phyloP scores from a whole-genome alignment of 2,113 vertebrate genomes.

The Catharus minimus region DNA sequence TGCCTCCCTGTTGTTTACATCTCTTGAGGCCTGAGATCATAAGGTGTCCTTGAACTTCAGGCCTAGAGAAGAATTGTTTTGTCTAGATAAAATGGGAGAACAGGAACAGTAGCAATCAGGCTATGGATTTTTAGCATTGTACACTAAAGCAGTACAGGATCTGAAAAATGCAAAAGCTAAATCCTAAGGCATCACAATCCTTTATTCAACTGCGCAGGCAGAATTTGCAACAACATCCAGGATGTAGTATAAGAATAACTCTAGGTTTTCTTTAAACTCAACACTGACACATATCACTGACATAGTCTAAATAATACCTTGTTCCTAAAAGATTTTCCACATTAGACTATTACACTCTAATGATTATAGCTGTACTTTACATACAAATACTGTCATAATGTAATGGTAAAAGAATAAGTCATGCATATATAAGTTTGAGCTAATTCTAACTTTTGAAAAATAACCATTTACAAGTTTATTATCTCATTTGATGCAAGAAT shows the following conservation, averaged over 20 bases:
- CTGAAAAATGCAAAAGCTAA: not conserved
- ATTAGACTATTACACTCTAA: slow-evolving; percentile 12
- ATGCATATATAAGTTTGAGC: not conserved
- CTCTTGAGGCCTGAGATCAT: not conserved
- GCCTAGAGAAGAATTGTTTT: not conserved
- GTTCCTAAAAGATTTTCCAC: slow-evolving; percentile 43
- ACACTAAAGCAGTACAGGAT: not conserved
- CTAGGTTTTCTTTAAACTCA: not conserved
- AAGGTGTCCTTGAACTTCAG: not conserved
- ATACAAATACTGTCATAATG: slow-evolving; percentile 31
- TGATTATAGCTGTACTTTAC: slow-evolving; percentile 37
- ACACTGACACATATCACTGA: not conserved
- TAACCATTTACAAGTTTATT: slow-evolving; percentile 3
- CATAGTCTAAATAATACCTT: slow-evolving; percentile 3
- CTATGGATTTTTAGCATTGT: not conserved
- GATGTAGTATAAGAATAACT: not conserved
- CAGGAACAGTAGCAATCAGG: not conserved
- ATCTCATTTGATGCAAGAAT: slow-evolving; percentile 3
- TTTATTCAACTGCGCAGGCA: not conserved
- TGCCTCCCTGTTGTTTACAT: not conserved
- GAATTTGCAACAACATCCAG: not conserved
- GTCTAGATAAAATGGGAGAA: not conserved
- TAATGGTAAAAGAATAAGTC: not conserved
- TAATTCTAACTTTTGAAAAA: slow-evolving; percentile 15
- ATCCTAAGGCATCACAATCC: too few relatives aligned